phyloP scores from a whole-genome alignment of 2,888 invertebrate genomes.

The Poecilus cupreus region DNA sequence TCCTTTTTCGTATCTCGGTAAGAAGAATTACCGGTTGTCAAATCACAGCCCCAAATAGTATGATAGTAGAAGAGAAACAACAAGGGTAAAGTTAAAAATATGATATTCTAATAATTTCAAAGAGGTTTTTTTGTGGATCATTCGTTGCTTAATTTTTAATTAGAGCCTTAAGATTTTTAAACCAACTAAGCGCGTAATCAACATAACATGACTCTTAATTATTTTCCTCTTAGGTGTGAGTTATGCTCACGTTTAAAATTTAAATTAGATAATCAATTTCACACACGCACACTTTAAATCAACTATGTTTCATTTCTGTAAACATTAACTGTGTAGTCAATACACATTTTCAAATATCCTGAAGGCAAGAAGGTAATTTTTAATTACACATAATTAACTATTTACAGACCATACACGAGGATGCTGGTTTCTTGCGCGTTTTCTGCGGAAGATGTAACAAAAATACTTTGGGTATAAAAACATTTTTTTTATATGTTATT shows the following conservation, averaged over 20 bases:
- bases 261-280: constrained; percentile 30
- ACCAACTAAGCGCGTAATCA: too few relatives aligned
- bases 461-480: too few relatives aligned
- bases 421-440: not conserved
- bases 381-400: constrained; percentile 42
- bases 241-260: constrained; percentile 31
- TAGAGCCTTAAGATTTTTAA: not conserved
- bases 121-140: too few relatives aligned
- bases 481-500: too few relatives aligned
- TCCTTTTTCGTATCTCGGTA: too few relatives aligned
- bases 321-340: not conserved
- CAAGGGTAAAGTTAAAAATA: too few relatives aligned
- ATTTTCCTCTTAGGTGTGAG: constrained; percentile 7
- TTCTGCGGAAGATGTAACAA: constrained; percentile 13
- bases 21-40: too few relatives aligned
- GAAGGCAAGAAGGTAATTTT: constrained; percentile 46
- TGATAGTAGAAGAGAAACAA: too few relatives aligned
- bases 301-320: not conserved
- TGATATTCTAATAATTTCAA: too few relatives aligned
- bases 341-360: constrained; percentile 42
- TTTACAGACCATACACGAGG: not conserved
- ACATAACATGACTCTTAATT: not conserved
- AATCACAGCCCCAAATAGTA: too few relatives aligned
- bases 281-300: not conserved
- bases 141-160: not conserved